Evolutionary conservation across 2,888 invertebrate species (phyloP), one percentile per base, ranked within the genome.

Genomic region (Portevinia maculata): DNA sequence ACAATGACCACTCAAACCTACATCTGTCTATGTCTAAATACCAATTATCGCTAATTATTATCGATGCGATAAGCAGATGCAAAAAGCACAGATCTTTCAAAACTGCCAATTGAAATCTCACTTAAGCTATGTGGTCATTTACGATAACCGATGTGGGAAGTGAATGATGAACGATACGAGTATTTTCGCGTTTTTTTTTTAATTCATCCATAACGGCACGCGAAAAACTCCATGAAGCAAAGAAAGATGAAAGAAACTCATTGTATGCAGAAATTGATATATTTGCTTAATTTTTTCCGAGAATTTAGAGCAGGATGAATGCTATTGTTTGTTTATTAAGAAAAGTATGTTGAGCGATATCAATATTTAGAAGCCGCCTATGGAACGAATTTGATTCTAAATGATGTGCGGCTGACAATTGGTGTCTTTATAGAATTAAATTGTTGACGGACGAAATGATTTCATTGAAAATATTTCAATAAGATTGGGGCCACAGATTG

Each of bases 261-360:
- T 74, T 79, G 79, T 79, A 53, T 53, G 59, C 65, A 74, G 74
- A 79, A 79, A 79, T 79, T 46, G 53, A 46, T 50, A 11, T 19
- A 17, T 19, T 37, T 60, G 24, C 30, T 39, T 62, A 57, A 62
- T 48, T 55, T 50, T 59, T 73, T 65, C 53, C 24, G 11, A 15
- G 78, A 71, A 78, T 71, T 71, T 62, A 34, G 73, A 79, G 46
- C 73, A 73, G 48, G 64, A 64, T 55, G 64, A 53, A 9, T 9
- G 30, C 48, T 15, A 62, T 52, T 59, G 19, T 62, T 50, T 78
- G 52, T 46, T 59, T 65, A 41, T 21, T 39, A 15, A 2, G n/a
- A n/a, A 24, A 5, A 8, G 24, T 30, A 19, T 15, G 30, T 13
- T 15, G 53, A 17, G 67, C 2, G 24, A 24, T 24, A 32, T 17